Evolutionary conservation across 2,113 vertebrate species (phyloP), one percentile per base, ranked within the genome.

Genomic region (Siniperca knerii): DNA sequence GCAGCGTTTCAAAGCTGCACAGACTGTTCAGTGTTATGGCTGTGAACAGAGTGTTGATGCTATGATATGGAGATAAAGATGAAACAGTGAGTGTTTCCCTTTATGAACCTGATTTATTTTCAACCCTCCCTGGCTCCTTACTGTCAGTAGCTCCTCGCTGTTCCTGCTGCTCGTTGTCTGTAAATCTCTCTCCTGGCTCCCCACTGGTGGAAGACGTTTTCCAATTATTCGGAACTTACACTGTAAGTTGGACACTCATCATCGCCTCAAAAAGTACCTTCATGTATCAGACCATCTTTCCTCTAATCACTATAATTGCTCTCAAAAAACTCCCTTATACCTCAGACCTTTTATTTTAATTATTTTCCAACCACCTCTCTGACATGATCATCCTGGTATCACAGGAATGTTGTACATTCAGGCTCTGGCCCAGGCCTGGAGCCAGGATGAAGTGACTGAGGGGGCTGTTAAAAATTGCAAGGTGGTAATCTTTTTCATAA

Each of bases 231-330:
- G 2, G 29, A 29, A 29, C 29, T 85, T 76, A 64, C 44, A 60
- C 25, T 48, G 16, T 40, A 48, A 71, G 29, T 75, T 42, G 21
- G 65, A 72, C 60, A 48, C 54, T 81, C 12, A 15, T 81, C 12
- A 15, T 81, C 50, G 50, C 50, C 50, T 82, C 15, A 33, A 40
- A 79, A 82, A 68, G 66, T 57, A 74, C 57, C 60, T 46, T 40
- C 1, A 83, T 72, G 33, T 75, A 84, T 70, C 61, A 37, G 37
- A 71, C 69, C 44, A 16, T 71, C 62, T 55, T 69, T 55, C 29
- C 74, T 78, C 52, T 87, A 87, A 83, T 82, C 82, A 79, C 54
- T 58, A 21, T 54, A 85, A 82, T 79, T 84, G 29, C 75, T 79
- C 23, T 50, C 2, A 76, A 66, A 67, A 81, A 65, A 75, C 0